These are phyloP conservation scores for Andrena dorsata DNA, from an alignment of 2,888 invertebrate genomes.

Conservation along the genomic window DNA sequence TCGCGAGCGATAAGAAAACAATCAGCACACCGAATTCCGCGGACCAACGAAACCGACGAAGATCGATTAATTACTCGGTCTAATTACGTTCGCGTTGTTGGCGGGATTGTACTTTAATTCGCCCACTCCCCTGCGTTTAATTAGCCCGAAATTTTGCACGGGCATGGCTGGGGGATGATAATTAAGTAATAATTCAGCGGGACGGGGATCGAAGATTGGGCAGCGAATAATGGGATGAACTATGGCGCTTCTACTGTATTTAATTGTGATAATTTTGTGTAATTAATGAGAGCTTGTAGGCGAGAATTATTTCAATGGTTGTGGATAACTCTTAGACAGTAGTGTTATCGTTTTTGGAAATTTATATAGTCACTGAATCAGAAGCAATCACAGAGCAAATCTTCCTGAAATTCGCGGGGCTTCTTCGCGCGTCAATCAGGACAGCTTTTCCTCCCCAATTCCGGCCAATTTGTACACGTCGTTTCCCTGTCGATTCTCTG, in stretches of 20 bases:
- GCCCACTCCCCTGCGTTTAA: background rate
- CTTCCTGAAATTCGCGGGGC: background rate
- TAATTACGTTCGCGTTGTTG: conserved; percentile 20
- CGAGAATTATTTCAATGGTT: no score
- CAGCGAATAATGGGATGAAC: background rate
- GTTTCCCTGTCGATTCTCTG: background rate
- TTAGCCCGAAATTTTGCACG: conserved; percentile 10
- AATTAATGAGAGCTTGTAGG: no score
- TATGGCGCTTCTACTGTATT: background rate
- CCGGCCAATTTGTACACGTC: background rate
- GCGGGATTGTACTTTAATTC: conserved; percentile 1
- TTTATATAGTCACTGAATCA: no score
- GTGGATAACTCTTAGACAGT: no score
- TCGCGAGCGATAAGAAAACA: conserved; percentile 1
- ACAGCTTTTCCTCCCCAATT: conserved; percentile 3
- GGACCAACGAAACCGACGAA: background rate
- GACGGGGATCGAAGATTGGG: background rate
- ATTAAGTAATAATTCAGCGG: conserved; percentile 33
- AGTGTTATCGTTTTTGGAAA: no score
- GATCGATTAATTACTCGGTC: conserved; percentile 23
- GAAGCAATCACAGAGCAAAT: background rate
- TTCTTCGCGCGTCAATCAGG: background rate
- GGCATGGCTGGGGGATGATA: background rate
- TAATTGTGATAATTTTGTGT: no score
- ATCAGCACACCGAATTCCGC: background rate